Evolutionary conservation across 2,113 vertebrate genomes (phyloP).

Genomic region (Eubucco bourcierii): DNA sequence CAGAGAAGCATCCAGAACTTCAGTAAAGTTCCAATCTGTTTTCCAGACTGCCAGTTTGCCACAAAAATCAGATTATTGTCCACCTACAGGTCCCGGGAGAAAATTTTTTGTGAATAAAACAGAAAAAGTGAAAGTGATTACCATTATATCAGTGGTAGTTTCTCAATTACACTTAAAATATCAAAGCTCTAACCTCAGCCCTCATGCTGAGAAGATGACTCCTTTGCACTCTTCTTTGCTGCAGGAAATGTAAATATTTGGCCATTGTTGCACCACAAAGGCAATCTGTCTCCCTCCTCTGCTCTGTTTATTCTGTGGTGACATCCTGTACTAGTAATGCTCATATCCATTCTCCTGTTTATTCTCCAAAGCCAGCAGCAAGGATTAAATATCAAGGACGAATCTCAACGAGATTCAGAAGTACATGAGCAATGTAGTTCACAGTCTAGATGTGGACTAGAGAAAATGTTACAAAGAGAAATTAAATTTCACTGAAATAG

Average conservation of each 20-base stretch:
- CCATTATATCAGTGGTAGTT: background rate
- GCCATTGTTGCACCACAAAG: background rate
- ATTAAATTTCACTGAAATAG: background rate
- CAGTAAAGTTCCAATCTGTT: background rate
- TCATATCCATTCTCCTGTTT: background rate
- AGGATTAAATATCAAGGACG: background rate
- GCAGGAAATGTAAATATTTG: slow-evolving; percentile 57
- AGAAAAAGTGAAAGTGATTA: background rate
- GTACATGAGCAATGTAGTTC: background rate
- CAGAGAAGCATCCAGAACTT: background rate
- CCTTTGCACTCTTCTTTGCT: background rate
- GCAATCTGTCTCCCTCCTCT: background rate
- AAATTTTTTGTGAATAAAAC: background rate
- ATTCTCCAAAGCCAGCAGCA: background rate
- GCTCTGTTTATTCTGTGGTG: slow-evolving; percentile 1
- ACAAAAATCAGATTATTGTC: background rate
- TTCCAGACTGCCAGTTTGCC: background rate
- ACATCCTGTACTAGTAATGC: background rate
- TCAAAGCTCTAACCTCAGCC: background rate
- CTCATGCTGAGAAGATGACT: background rate
- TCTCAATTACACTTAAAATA: background rate
- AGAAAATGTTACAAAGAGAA: background rate
- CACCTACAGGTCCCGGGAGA: background rate
- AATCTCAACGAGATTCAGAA: background rate
- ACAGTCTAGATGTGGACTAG: background rate